Conservation (phyloP, 1,140 invertebrate species). For the Listronotus oregonensis region DNA sequence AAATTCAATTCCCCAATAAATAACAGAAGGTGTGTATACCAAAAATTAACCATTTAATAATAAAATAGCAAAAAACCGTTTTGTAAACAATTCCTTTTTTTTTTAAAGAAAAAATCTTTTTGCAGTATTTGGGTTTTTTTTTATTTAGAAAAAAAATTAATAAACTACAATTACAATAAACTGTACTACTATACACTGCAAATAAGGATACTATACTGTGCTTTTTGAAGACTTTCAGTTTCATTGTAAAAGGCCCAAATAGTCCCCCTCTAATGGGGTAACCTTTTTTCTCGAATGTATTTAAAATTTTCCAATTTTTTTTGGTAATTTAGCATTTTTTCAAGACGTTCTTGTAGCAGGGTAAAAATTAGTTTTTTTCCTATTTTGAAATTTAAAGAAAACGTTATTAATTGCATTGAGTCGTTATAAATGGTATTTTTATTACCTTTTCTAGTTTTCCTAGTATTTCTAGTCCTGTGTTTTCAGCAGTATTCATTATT, state of each 20-base stretch:
- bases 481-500: slow-evolving; percentile 36
- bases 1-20: too few relatives aligned
- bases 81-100: too few relatives aligned
- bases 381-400: slow-evolving; percentile 11
- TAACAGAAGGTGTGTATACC: too few relatives aligned
- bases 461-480: slow-evolving; percentile 34
- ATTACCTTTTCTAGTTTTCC: slow-evolving; percentile 46
- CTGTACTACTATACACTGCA: too few relatives aligned
- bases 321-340: slow-evolving; percentile 80
- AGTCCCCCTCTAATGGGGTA: slow-evolving; percentile 88
- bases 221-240: slow-evolving; percentile 87
- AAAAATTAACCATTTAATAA: too few relatives aligned
- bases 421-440: neutral
- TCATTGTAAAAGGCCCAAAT: slow-evolving; percentile 95
- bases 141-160: too few relatives aligned
- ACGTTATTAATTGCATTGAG: neutral
- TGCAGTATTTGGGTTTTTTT: too few relatives aligned
- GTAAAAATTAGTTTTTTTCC: slow-evolving; percentile 68
- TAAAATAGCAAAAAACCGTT: too few relatives aligned
- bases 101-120: too few relatives aligned
- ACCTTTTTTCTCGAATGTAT: slow-evolving; percentile 88
- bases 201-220: slow-evolving; percentile 81
- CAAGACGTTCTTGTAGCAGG: slow-evolving; percentile 75
- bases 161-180: too few relatives aligned
- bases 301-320: slow-evolving; percentile 86